Percentiles rank a stretch among this genome's conserved stretches.
Evolutionary conservation across 2,797 vertebrate genomes (phyloP).

Genomic region (Bufotes viridis): DNA sequence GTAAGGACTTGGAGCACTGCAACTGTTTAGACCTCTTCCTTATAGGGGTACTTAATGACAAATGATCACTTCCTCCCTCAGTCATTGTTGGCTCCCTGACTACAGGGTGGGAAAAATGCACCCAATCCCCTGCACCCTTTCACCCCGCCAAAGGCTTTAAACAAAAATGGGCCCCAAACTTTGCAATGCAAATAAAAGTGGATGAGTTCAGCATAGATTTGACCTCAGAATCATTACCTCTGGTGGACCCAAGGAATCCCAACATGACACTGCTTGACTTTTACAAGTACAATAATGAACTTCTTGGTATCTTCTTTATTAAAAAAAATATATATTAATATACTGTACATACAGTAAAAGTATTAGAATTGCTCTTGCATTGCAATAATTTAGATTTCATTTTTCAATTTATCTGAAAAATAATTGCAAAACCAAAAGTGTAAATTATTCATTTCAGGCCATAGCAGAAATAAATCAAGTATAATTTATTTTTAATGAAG

Average conservation of each 20-base stretch:
- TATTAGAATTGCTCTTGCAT: neutral
- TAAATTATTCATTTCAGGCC: slow-evolving; percentile 20
- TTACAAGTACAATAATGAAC: neutral
- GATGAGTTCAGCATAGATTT: too few species aligned
- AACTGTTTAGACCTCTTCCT: too few species aligned
- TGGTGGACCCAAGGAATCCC: neutral
- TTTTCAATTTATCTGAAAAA: slow-evolving; percentile 22
- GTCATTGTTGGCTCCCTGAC: neutral
- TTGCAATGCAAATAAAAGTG: too few species aligned
- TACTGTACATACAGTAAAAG: neutral
- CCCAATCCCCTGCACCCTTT: neutral
- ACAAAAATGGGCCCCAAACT: neutral
- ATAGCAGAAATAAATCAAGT: neutral
- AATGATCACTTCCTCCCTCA: neutral
- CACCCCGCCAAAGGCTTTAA: neutral
- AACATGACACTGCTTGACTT: neutral
- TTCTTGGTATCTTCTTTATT: neutral
- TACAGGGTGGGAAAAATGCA: neutral
- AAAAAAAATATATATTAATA: neutral
- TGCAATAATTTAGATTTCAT: neutral
- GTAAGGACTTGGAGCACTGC: too few species aligned
- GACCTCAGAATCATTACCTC: too few species aligned
- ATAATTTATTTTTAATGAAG: slow-evolving; percentile 20
- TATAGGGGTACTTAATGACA: neutral
- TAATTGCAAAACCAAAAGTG: slow-evolving; percentile 11